These are phyloP conservation scores for Tylochromis polylepis DNA, from an alignment of 2,113 vertebrate genomes.

Conservation along the genomic window DNA sequence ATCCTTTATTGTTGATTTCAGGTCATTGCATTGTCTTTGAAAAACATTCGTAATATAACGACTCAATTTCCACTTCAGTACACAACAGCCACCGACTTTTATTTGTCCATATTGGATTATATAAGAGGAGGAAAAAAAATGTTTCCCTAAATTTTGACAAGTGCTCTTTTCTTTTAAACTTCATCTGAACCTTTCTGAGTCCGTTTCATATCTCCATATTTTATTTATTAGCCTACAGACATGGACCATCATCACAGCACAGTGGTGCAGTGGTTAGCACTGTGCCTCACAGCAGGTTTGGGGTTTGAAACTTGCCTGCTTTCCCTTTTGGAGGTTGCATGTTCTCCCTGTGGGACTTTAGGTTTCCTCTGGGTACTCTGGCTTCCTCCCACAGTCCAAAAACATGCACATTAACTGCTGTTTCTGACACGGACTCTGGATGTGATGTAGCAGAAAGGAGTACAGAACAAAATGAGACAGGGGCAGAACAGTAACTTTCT, in stretches of 20 bases:
- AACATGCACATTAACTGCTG: not conserved
- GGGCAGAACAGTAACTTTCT: not conserved
- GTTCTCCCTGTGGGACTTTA: not conserved
- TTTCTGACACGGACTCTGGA: not conserved
- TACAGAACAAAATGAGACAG: not conserved
- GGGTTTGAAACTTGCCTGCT: not conserved
- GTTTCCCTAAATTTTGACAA: not conserved
- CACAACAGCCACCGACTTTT: not conserved
- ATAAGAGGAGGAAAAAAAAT: not conserved
- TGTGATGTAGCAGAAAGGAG: not conserved
- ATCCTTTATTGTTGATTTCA: slow-evolving; percentile 36
- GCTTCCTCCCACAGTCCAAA: not conserved
- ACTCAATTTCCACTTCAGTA: not conserved
- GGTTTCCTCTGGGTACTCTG: not conserved
- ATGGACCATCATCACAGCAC: not conserved
- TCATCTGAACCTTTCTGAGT: not conserved
- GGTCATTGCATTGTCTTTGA: slow-evolving; percentile 23
- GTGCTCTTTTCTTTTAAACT: not conserved
- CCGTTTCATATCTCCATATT: not conserved
- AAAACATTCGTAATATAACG: not conserved
- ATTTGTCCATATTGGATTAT: not conserved
- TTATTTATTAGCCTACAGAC: not conserved
- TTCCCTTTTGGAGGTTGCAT: not conserved
- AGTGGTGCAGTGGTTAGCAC: not conserved
- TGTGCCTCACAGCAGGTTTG: not conserved